A percentile compares a stretch with the other conserved stretches of the same genome.
These are phyloP conservation scores for Ernsta delagoae DNA, from an alignment of 2,888 invertebrate species.

Conservation along the genomic window DNA sequence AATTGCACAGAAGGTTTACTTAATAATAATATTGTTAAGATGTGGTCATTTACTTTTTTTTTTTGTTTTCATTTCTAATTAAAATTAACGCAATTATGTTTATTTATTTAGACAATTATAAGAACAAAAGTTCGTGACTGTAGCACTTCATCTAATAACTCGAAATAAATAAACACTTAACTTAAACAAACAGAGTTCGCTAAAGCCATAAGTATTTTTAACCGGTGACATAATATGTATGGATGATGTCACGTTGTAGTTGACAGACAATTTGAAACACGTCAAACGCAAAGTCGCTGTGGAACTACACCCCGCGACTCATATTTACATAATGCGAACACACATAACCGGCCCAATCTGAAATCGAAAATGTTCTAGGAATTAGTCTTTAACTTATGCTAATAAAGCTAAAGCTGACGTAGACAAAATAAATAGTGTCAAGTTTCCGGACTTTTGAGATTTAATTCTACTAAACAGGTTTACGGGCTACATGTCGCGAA, in stretches of 20 bases:
- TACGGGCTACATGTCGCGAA: neutral
- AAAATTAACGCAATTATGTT: neutral
- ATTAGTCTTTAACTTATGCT: neutral
- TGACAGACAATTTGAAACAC: constrained; percentile 32
- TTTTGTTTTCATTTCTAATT: no score
- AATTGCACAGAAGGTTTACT: no score
- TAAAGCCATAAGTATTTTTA: constrained; percentile 8
- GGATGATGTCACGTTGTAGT: constrained; percentile 32
- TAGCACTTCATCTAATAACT: constrained; percentile 5
- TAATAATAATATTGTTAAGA: no score
- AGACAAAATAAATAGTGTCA: neutral
- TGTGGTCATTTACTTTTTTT: no score
- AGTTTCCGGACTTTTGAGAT: neutral
- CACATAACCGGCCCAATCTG: no score
- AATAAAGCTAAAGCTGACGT: neutral
- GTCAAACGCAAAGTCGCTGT: constrained; percentile 19
- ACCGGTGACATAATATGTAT: constrained; percentile 32
- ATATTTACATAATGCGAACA: constrained; percentile 8
- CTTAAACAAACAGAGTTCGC: constrained; percentile 15
- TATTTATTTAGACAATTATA: constrained; percentile 3
- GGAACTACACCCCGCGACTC: neutral
- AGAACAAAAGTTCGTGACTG: constrained; percentile 13
- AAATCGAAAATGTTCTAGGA: neutral
- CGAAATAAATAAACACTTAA: constrained; percentile 19
- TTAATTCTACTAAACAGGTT: no score